Evolutionary conservation across 2,888 invertebrate genomes (phyloP).

Genomic region (Pandemis corylana): DNA sequence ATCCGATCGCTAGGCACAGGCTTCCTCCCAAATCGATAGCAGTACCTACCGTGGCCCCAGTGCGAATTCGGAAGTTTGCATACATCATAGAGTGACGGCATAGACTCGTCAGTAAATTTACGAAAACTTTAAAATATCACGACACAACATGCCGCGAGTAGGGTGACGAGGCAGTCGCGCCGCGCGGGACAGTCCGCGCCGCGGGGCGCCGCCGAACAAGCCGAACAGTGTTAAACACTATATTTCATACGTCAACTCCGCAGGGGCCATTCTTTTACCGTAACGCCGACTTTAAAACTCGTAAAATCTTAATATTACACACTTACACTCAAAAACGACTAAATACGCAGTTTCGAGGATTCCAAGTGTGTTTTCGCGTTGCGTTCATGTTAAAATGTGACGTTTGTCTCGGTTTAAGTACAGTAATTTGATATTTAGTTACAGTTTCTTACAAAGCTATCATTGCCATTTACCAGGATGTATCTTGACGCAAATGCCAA

Average conservation of each 20-base stretch:
- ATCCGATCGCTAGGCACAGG: not conserved
- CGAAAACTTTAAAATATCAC: not conserved
- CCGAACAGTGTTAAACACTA: constrained; percentile 79
- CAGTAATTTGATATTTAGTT: constrained; percentile 1
- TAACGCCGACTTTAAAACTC: constrained; percentile 64
- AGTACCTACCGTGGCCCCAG: no score
- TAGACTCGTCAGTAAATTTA: not conserved
- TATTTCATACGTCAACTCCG: constrained; percentile 76
- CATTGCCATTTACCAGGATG: not conserved
- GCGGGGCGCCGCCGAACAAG: constrained; percentile 63
- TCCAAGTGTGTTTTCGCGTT: constrained; percentile 33
- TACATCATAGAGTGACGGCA: not conserved
- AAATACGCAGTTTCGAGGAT: constrained; percentile 20
- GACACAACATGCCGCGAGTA: constrained; percentile 27
- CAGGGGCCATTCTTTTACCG: constrained; percentile 68
- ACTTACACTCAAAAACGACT: constrained; percentile 49
- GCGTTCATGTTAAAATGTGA: constrained; percentile 16
- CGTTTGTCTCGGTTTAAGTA: constrained; percentile 4
- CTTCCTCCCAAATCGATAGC: no score
- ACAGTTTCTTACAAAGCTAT: not conserved
- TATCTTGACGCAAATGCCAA: not conserved
- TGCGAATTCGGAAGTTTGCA: not conserved
- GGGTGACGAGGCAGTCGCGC: constrained; percentile 49
- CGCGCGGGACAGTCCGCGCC: constrained; percentile 49
- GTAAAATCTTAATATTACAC: constrained; percentile 68